Base-by-base conservation (phyloP, 2,888 invertebrate genomes). In the Andrena marginata region DNA sequence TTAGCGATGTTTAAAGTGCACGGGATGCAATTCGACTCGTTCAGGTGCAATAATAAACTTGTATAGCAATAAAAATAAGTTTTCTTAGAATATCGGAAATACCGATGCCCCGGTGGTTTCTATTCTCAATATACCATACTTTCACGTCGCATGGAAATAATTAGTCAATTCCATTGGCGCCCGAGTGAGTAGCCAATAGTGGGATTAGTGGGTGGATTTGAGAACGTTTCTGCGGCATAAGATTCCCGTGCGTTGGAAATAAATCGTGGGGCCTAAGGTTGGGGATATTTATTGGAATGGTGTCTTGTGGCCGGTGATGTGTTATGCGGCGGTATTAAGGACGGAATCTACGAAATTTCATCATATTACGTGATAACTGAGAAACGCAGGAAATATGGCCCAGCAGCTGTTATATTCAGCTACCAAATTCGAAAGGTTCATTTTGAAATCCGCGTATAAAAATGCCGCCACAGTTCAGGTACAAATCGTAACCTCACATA, bases 321-420 rank as follows among this genome's bases (percentile, higher is more conserved):
- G 23, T 73, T 78, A 64, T 72, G 62, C 13, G 31, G 49, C 54
- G 60, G 56, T 54, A 70, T 77, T 74, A 63, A 48, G 33, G 35
- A 62, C 59, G 42, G 63, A 60, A 64, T 56, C n/a, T 35, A 63
- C 65, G 49, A 75, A 73, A 80, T 85, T 87, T 87, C 85, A 80
- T 89, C 85, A 89, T 82, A 77, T 77, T 82, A 72, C 62, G 68
- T 77, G 69, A 91, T 82, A 80, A 78, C 70, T 23, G 64, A 74
- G 59, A 80, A 77, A 86, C 89, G 82, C 76, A 80, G 70, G 48
- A 87, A 86, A 68, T 86, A 96, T 96, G 96, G 96, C 96, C 85
- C 95, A 96, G 92, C 95, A 96, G 91, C 93, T 96, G 85, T 93
- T 96, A 78, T 95, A 94, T 84, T 95, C 95, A 75, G 95, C 95